Evolutionary conservation across 1,140 invertebrate genomes (phyloP).

Genomic region (Drosophila tristis): DNA sequence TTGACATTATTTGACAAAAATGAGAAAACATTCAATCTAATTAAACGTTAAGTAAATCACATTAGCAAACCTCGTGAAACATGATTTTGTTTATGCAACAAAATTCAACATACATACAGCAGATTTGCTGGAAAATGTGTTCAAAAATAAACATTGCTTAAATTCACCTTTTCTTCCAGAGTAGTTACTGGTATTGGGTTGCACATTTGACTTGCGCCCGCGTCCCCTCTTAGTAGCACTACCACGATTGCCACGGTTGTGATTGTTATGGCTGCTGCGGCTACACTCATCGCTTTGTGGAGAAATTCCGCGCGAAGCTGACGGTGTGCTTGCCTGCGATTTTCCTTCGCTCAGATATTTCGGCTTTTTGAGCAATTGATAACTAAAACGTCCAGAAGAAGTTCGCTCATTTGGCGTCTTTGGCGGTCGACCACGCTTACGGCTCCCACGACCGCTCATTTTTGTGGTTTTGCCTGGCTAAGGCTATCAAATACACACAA

Average conservation of each 20-base stretch:
- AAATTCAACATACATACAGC: no score
- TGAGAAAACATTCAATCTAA: no score
- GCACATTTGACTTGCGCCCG: slow-evolving; percentile 83
- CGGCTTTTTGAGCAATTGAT: slow-evolving; percentile 95
- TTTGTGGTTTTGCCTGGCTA: slow-evolving; percentile 15
- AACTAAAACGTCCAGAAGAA: slow-evolving; percentile 92
- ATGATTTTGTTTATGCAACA: no score
- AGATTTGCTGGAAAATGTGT: no score
- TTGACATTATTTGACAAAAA: no score
- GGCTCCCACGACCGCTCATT: slow-evolving; percentile 88
- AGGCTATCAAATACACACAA: not conserved
- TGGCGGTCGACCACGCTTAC: slow-evolving; percentile 93
- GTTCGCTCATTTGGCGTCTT: slow-evolving; percentile 93
- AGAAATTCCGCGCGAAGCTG: slow-evolving; percentile 89
- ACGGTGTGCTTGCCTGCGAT: slow-evolving; percentile 90
- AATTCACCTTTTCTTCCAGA: slow-evolving; percentile 86
- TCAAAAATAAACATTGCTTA: not conserved
- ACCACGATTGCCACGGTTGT: slow-evolving; percentile 78
- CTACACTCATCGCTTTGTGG: slow-evolving; percentile 89
- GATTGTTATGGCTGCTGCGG: slow-evolving; percentile 86
- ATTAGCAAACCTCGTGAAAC: no score
- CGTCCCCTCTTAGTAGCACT: slow-evolving; percentile 85
- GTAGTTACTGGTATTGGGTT: slow-evolving; percentile 81
- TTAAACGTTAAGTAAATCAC: no score
- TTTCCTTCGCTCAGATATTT: slow-evolving; percentile 92